These are phyloP conservation scores for Hoplostethus atlanticus DNA, from an alignment of 2,797 vertebrate species.

Conservation along the genomic window DNA sequence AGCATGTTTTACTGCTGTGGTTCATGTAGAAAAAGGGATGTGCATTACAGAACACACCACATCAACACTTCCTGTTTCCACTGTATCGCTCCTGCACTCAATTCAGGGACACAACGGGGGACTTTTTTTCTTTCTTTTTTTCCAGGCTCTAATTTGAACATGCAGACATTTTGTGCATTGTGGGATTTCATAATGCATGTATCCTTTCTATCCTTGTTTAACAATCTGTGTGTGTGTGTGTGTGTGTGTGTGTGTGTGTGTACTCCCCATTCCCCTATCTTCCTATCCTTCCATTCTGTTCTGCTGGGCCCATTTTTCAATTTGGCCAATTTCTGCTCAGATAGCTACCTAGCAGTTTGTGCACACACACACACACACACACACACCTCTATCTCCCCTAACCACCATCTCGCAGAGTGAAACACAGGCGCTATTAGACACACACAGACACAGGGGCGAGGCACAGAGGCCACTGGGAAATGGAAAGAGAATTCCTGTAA, in stretches of 20 bases:
- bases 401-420: conserved; percentile 56
- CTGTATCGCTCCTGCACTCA: no score
- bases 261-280: conserved; percentile 33
- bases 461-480: conserved; percentile 43
- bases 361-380: conserved; percentile 29
- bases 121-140: no score
- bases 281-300: conserved; percentile 57
- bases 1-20: no score
- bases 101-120: no score
- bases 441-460: conserved; percentile 28
- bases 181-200: no score
- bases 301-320: conserved; percentile 81
- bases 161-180: no score
- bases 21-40: no score
- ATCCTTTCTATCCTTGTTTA: no score
- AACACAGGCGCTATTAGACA: conserved; percentile 56
- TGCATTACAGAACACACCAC: no score
- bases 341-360: conserved; percentile 43
- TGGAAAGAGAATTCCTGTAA: conserved; percentile 63
- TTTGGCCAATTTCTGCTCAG: conserved; percentile 80
- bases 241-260: conserved; percentile 3
- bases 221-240: not conserved
- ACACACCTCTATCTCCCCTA: conserved; percentile 20
- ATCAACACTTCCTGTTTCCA: no score
- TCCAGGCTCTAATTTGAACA: no score